phyloP scores from a whole-genome alignment of 30 jellyfish, hydroid and myxozoan genomes.

The Hydractinia symbiolongicarpus region DNA sequence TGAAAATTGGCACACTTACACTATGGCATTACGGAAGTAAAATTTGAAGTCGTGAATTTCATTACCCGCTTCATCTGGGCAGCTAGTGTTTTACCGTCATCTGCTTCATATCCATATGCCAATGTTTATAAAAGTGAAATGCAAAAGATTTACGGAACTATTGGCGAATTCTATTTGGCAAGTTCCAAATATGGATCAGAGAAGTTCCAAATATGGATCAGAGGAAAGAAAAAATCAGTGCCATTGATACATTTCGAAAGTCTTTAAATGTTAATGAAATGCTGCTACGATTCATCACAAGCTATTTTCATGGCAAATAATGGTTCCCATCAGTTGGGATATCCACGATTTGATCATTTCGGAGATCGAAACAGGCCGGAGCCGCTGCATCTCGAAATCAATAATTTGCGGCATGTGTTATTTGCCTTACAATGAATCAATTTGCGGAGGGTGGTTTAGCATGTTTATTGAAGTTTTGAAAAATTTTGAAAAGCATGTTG shows the following conservation, averaged over 20 bases:
- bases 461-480: background rate
- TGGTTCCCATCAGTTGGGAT: slow-evolving; percentile 6
- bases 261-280: background rate
- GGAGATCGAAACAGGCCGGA: slow-evolving; percentile 10
- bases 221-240: background rate
- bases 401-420: slow-evolving; percentile 19
- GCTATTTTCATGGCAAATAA: background rate
- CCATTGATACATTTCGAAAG: background rate
- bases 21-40: background rate
- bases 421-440: background rate
- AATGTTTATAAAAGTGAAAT: slow-evolving; percentile 7
- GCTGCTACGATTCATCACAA: background rate
- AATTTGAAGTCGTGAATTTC: slow-evolving; percentile 3
- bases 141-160: background rate
- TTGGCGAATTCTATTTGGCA: slow-evolving; percentile 16
- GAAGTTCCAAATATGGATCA: slow-evolving; percentile 10
- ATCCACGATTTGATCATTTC: background rate
- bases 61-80: slow-evolving; percentile 13
- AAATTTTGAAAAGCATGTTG: background rate
- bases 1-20: background rate
- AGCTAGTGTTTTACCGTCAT: background rate
- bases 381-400: slow-evolving; percentile 18
- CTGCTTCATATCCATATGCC: slow-evolving; percentile 18
- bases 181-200: slow-evolving; percentile 8
- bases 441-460: slow-evolving; percentile 4